phyloP scores from a whole-genome alignment of 2,797 vertebrate genomes.

The Lutjanus campechanus region DNA sequence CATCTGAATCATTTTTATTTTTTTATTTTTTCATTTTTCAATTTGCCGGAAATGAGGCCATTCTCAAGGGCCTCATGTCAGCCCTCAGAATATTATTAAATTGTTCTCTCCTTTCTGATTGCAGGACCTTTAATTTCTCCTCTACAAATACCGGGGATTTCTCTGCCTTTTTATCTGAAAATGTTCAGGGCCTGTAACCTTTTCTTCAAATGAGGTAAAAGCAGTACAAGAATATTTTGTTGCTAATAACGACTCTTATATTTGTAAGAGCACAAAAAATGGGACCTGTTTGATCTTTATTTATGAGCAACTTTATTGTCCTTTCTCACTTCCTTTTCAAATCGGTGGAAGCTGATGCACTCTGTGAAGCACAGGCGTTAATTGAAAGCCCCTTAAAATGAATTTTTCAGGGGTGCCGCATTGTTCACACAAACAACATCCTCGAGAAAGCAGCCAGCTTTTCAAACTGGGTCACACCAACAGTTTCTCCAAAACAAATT shows the following conservation, averaged over 20 bases:
- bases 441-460: conserved; percentile 44
- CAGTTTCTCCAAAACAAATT: conserved; percentile 38
- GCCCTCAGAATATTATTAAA: background rate
- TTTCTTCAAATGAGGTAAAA: background rate
- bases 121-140: background rate
- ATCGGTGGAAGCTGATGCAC: background rate
- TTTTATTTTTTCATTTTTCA: no score
- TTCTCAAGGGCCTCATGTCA: no score
- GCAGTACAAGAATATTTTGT: background rate
- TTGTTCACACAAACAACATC: conserved; percentile 46
- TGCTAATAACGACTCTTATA: background rate
- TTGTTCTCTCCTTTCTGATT: background rate
- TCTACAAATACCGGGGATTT: background rate
- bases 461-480: conserved; percentile 55
- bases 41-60: background rate
- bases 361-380: conserved; percentile 11
- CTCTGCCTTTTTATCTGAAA: background rate
- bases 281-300: conserved; percentile 4
- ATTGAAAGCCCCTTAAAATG: conserved; percentile 19
- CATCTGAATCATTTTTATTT: conserved; percentile 1
- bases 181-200: background rate
- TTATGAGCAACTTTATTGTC: conserved; percentile 5
- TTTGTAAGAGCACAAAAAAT: background rate
- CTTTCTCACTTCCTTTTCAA: conserved; percentile 7
- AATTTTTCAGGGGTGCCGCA: conserved; percentile 33